Percentiles rank a stretch among this genome's conserved stretches.
These are phyloP conservation scores for Tigriopus japonicus DNA, from an alignment of 1,140 invertebrate genomes.

Conservation along the genomic window DNA sequence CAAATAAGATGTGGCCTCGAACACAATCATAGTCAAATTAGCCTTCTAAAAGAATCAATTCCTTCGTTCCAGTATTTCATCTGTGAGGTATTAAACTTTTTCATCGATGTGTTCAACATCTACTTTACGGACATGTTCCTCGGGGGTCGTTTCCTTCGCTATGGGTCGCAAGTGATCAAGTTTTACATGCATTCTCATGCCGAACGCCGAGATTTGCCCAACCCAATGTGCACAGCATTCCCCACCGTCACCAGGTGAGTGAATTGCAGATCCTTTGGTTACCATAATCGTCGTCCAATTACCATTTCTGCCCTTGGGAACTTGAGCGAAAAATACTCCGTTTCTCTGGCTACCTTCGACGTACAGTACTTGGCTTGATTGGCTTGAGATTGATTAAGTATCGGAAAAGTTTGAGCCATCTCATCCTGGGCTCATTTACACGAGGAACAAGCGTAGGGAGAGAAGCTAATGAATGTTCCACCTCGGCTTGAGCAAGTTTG, in stretches of 20 bases:
- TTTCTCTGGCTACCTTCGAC: too few relatives aligned
- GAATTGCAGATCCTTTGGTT: neutral
- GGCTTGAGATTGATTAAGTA: too few relatives aligned
- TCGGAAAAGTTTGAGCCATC: too few relatives aligned
- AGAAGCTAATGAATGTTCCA: too few relatives aligned
- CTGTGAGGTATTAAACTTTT: conserved; percentile 14
- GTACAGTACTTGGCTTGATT: too few relatives aligned
- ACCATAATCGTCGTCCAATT: neutral
- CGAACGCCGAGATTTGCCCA: conserved; percentile 6
- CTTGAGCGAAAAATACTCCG: too few relatives aligned
- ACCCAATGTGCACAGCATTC: conserved; percentile 14
- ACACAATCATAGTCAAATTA: too few relatives aligned
- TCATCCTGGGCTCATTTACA: too few relatives aligned
- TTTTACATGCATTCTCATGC: conserved; percentile 1
- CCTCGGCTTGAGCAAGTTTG: too few relatives aligned
- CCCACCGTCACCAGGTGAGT: conserved; percentile 14
- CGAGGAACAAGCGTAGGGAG: too few relatives aligned
- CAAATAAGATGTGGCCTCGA: too few relatives aligned
- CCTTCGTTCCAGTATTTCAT: conserved; percentile 10
- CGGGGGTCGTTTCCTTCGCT: conserved; percentile 11
- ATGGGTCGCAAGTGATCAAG: conserved; percentile 3
- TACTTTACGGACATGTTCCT: conserved; percentile 14
- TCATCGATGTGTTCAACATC: conserved; percentile 5
- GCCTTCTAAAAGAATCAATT: too few relatives aligned
- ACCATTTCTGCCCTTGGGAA: neutral